Evolutionary conservation across 2,888 invertebrate species (phyloP), one percentile per base, ranked within the genome.

Genomic region (Synergus japonicus): DNA sequence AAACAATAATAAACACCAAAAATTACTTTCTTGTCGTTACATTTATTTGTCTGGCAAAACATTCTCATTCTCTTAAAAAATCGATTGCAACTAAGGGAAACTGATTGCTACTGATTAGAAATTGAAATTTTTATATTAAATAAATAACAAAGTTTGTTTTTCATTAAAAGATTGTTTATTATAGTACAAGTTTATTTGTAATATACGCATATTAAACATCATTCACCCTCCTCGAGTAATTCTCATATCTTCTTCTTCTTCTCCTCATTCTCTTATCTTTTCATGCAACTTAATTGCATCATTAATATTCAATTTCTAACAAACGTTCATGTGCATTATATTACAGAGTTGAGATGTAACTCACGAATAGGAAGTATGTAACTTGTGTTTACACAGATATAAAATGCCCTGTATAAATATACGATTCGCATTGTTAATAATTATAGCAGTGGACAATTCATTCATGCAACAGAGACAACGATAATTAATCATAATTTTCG

Each of bases 281-380:
- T 77, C 78, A 79, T 81, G 81, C 80, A 84, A 82, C 81, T 83
- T 80, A 80, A 84, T 84, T 84, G 79, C 83, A 78, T 83, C 64
- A 79, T 82, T 79, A 67, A 73, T 67, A 81, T 79, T 79, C 78
- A 76, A 81, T 83, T 81, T 29, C 60, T 81, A 81, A 58, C 15
- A 80, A 80, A 65, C 80, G 66, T 79, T 80, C 79, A 80, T 54
- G 78, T 80, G 80, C 79, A 80, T 69, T 79, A 80, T 79, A 65
- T 58, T 79, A 73, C 79, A 67, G 73, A 80, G 43, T 80, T 79
- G 22, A 79, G 80, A 73, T 64, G 22, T 8, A 60, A 12, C 22
- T 22, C 22, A 60, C 18, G 12, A 22, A 22, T 60, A 60, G 22
- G 60, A 60, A 54, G n/a, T 54, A 54, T 29, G 22, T 29, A 29